These are phyloP conservation scores for Ormyrus pomaceus DNA, from an alignment of 2,888 invertebrate species.

Conservation along the genomic window DNA sequence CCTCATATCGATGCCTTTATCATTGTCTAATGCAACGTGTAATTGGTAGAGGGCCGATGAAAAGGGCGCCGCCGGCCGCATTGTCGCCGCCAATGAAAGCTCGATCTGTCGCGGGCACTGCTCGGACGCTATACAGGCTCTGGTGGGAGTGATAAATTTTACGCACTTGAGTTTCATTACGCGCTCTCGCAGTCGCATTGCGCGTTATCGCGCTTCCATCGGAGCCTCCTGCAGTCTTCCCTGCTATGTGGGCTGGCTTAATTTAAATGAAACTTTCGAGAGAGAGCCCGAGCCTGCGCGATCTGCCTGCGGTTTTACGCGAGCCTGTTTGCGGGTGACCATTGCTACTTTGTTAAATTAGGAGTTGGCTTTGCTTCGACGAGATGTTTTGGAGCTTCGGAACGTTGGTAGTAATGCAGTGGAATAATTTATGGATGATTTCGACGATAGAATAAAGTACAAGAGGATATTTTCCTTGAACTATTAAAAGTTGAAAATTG, in stretches of 20 bases:
- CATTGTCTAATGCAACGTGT: slow-evolving; percentile 64
- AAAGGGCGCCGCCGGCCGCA: slow-evolving; percentile 38
- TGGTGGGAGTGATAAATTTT: slow-evolving; percentile 35
- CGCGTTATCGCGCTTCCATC: slow-evolving; percentile 33
- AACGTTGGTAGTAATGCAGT: no score
- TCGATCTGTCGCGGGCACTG: slow-evolving; percentile 5
- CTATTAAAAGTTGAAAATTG: no score
- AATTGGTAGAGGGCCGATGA: slow-evolving; percentile 59
- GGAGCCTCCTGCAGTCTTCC: no score
- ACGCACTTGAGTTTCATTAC: slow-evolving; percentile 49
- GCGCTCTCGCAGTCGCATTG: neutral
- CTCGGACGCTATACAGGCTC: neutral
- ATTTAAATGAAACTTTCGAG: slow-evolving; percentile 24
- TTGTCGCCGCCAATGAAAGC: slow-evolving; percentile 45
- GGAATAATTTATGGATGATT: no score
- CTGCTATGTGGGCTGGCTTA: neutral
- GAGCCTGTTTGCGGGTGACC: neutral
- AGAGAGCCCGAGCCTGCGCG: neutral
- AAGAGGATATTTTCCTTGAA: no score
- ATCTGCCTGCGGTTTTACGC: slow-evolving; percentile 1
- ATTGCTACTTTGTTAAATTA: neutral
- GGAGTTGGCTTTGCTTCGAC: neutral
- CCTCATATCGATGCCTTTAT: slow-evolving; percentile 59
- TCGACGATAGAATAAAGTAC: no score
- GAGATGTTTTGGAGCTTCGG: no score